Percentiles rank a stretch among this genome's conserved stretches.
These are phyloP conservation scores for Didymodactylos carnosus DNA, from an alignment of 2,888 invertebrate genomes.

Conservation along the genomic window DNA sequence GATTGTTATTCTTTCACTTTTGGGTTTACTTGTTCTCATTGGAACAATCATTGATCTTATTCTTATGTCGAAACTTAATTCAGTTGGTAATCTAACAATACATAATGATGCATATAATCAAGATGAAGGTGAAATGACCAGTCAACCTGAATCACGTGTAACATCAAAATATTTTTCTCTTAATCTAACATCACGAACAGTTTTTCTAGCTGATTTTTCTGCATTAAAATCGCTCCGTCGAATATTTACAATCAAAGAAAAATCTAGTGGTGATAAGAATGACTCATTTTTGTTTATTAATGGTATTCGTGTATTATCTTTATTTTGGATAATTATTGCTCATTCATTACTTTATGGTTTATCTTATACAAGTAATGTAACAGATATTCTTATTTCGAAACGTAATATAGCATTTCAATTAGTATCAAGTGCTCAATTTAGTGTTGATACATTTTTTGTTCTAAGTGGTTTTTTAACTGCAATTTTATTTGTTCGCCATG, in stretches of 20 bases:
- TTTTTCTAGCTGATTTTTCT: neutral
- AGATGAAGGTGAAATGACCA: too few species aligned
- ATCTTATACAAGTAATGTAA: neutral
- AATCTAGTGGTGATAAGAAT: neutral
- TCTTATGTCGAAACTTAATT: neutral
- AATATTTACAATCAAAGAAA: neutral
- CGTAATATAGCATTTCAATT: neutral
- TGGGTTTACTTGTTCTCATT: neutral
- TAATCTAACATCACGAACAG: neutral
- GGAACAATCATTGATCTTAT: neutral
- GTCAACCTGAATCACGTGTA: too few species aligned
- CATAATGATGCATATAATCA: too few species aligned
- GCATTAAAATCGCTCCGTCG: neutral
- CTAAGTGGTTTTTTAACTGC: constrained; percentile 6
- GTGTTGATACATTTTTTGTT: constrained; percentile 7
- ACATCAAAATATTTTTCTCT: too few species aligned
- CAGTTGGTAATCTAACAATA: neutral
- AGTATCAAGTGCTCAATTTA: neutral
- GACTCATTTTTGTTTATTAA: neutral
- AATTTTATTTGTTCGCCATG: neutral
- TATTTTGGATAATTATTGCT: neutral
- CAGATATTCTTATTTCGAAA: neutral
- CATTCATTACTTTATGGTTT: neutral
- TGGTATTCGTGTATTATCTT: neutral
- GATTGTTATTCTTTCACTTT: neutral